Conservation (phyloP, 2,888 invertebrate species). For the Monopis laevigella region DNA sequence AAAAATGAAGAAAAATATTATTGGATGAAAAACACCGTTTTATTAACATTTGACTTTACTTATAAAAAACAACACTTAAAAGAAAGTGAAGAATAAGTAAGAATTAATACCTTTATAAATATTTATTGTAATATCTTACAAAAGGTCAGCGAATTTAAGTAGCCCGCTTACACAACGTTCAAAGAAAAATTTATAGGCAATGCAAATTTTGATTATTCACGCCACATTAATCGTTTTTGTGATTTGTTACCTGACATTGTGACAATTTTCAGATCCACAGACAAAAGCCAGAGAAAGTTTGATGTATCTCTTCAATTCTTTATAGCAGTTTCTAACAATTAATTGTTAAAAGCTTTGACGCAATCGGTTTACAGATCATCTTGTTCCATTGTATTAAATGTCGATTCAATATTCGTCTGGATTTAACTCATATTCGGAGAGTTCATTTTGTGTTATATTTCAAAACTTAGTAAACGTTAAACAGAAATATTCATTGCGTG, state of each 20-base stretch:
- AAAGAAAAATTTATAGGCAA: conserved; percentile 4
- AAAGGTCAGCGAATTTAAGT: conserved; percentile 19
- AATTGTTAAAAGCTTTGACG: conserved; percentile 24
- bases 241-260: conserved; percentile 18
- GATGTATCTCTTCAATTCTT: conserved; percentile 19
- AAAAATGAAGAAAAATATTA: too few relatives aligned
- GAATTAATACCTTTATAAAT: conserved; percentile 8
- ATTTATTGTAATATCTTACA: conserved; percentile 12
- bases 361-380: conserved; percentile 15
- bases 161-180: conserved; percentile 1
- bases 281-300: conserved; percentile 17
- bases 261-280: conserved; percentile 21
- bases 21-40: too few relatives aligned
- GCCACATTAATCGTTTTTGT: conserved; percentile 11
- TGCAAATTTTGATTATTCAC: conserved; percentile 12
- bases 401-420: too few relatives aligned
- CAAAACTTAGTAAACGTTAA: too few relatives aligned
- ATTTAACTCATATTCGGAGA: too few relatives aligned
- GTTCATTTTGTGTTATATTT: too few relatives aligned
- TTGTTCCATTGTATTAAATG: conserved; percentile 3
- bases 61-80: conserved; percentile 6
- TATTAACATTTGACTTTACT: too few relatives aligned
- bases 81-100: conserved; percentile 10
- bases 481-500: too few relatives aligned
- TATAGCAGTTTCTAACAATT: conserved; percentile 20